Conservation (phyloP, 2,113 vertebrate genomes). For the Rhizomys pruinosus region DNA sequence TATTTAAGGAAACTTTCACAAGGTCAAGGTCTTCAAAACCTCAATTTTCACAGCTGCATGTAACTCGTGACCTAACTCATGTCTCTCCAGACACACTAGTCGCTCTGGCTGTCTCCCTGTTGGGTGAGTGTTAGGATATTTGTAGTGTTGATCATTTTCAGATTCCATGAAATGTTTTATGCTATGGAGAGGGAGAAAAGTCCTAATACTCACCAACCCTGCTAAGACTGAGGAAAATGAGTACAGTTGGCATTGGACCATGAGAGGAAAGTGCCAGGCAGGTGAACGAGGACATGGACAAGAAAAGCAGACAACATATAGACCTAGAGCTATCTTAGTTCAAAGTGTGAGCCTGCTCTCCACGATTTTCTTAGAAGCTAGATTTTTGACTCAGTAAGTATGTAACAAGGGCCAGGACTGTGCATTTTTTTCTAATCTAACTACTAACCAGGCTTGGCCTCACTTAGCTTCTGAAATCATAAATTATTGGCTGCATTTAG, state of each 20-base stretch:
- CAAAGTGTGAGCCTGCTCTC: too few relatives aligned
- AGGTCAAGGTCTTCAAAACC: not conserved
- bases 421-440: not conserved
- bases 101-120: not conserved
- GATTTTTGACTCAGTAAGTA: not conserved
- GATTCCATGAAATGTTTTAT: not conserved
- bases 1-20: not conserved
- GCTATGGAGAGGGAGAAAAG: not conserved
- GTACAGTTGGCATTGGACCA: accelerated
- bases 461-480: not conserved
- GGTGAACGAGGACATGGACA: accelerated
- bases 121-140: accelerated
- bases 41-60: not conserved
- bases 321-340: accelerated
- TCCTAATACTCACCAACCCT: accelerated
- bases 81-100: accelerated
- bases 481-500: not conserved
- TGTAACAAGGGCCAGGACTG: too few relatives aligned
- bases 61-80: not conserved
- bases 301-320: not conserved
- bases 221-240: too few relatives aligned
- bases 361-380: not conserved
- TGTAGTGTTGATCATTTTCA: not conserved
- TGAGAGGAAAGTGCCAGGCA: accelerated
- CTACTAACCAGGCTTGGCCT: not conserved